Percentiles rank a stretch among this genome's conserved stretches.
phyloP scores from a whole-genome alignment of 2,797 vertebrate genomes.

The Myiotriccus ornatus region DNA sequence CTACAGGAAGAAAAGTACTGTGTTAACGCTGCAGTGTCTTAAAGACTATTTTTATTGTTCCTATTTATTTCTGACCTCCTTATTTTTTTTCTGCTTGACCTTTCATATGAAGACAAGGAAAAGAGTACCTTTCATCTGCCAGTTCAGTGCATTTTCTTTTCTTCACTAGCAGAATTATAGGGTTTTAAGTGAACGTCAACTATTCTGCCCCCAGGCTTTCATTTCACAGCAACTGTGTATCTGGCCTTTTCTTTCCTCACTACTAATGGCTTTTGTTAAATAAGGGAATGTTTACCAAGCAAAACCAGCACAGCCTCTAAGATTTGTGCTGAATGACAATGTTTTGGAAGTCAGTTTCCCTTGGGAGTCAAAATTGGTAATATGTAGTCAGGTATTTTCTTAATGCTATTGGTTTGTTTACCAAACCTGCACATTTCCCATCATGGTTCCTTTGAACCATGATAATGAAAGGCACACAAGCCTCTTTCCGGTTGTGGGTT shows the following conservation, averaged over 20 bases:
- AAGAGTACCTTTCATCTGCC: background rate
- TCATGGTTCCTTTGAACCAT: background rate
- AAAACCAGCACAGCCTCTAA: background rate
- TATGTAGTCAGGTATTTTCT: background rate
- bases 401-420: background rate
- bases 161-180: slow-evolving; percentile 8
- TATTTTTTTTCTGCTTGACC: slow-evolving; percentile 7
- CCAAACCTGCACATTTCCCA: background rate
- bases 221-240: background rate
- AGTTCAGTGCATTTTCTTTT: slow-evolving; percentile 27
- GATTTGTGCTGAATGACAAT: background rate
- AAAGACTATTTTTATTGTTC: slow-evolving; percentile 56
- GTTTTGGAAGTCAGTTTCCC: background rate
- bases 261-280: background rate
- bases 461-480: background rate
- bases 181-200: background rate
- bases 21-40: slow-evolving; percentile 47
- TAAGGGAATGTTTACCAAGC: slow-evolving; percentile 32
- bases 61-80: slow-evolving; percentile 58
- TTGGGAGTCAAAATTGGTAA: background rate
- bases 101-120: slow-evolving; percentile 43
- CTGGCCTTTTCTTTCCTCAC: background rate
- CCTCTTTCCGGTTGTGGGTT: background rate
- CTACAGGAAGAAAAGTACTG: slow-evolving; percentile 55
- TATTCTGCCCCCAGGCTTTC: slow-evolving; percentile 14